phyloP scores from a whole-genome alignment of 2,113 vertebrate species.

The Cardinalis cardinalis region DNA sequence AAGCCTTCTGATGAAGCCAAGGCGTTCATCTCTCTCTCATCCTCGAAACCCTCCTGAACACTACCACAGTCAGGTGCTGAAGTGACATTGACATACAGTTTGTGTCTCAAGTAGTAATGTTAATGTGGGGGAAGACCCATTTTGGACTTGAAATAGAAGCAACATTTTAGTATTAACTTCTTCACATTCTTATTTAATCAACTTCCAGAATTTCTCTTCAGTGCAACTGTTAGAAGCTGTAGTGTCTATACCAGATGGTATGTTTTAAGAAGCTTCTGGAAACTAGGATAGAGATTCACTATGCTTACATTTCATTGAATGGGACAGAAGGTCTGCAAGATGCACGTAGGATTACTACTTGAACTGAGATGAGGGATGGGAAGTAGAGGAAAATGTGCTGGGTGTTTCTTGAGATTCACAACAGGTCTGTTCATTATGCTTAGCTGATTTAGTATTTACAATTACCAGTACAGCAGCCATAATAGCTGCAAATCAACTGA shows the following conservation, averaged over 20 bases:
- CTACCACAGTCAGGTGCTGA: not conserved
- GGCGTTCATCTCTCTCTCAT: too few relatives aligned
- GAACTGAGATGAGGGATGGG: not conserved
- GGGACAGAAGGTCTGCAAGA: not conserved
- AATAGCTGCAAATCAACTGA: not conserved
- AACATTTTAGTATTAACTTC: not conserved
- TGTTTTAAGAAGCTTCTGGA: not conserved
- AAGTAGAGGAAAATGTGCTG: not conserved
- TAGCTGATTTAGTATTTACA: not conserved
- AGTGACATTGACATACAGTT: not conserved
- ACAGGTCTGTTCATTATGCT: not conserved
- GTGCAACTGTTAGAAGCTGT: not conserved
- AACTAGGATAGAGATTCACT: not conserved
- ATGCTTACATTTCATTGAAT: not conserved
- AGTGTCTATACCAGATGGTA: not conserved
- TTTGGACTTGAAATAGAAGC: not conserved
- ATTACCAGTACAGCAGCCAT: not conserved
- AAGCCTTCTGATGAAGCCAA: too few relatives aligned
- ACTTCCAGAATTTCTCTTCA: not conserved
- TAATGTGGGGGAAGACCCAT: not conserved
- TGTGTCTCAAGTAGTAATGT: not conserved
- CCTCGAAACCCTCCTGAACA: too few relatives aligned
- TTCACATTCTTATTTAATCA: not conserved
- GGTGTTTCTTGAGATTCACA: not conserved
- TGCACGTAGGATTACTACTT: not conserved